A percentile compares a stretch with the other conserved stretches of the same genome.
phyloP scores from a whole-genome alignment of 2,113 vertebrate species.

The Hydropotes inermis region DNA sequence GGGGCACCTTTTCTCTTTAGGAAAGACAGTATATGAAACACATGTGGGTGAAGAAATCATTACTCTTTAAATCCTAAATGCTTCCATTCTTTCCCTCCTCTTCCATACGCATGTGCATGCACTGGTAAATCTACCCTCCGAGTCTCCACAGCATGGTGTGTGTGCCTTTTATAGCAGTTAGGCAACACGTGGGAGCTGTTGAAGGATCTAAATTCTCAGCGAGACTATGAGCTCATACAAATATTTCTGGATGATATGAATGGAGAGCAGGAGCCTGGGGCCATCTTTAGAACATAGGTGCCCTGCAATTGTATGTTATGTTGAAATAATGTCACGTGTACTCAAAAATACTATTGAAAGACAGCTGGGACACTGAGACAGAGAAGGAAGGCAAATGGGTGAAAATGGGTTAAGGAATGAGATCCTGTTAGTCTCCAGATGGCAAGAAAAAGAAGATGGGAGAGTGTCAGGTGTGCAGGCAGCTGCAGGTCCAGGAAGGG shows the following conservation, averaged over 20 bases:
- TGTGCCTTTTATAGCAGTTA: neutral
- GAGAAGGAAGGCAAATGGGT: neutral
- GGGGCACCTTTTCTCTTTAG: neutral
- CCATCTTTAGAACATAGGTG: neutral
- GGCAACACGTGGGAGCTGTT: neutral
- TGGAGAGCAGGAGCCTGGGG: neutral
- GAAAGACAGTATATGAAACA: neutral
- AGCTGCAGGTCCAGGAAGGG: neutral
- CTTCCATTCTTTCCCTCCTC: neutral
- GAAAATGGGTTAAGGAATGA: conserved; percentile 17
- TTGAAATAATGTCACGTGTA: neutral
- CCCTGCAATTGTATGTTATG: neutral
- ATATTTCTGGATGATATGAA: neutral
- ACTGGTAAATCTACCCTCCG: neutral
- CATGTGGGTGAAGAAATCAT: neutral
- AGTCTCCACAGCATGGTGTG: neutral
- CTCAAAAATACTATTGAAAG: neutral
- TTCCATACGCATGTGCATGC: neutral
- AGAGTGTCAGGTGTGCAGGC: neutral
- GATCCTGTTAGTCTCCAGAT: neutral
- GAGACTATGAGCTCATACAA: neutral
- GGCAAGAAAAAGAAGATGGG: neutral
- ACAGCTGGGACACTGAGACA: neutral
- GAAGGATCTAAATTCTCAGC: neutral
- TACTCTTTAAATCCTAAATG: neutral